A percentile compares a stretch with the other conserved stretches of the same genome.
Conservation (phyloP, 2,797 vertebrate species). For the Epinephelus coioides region DNA sequence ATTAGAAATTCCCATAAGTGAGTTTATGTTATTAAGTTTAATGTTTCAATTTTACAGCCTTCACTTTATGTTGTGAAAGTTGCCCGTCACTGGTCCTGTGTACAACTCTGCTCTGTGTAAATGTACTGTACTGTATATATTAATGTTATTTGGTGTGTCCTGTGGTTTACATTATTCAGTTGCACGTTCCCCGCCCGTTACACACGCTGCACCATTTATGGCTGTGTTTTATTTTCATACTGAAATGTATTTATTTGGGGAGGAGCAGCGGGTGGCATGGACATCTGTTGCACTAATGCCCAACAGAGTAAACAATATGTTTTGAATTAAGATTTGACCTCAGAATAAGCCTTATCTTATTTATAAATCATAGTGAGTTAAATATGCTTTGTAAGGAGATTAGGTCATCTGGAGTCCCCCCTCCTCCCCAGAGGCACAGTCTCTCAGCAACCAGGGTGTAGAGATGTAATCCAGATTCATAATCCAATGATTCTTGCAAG, state of each 20-base stretch:
- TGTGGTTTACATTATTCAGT: conserved; percentile 55
- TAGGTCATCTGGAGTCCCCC: conserved; percentile 78
- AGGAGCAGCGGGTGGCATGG: conserved; percentile 32
- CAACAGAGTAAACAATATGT: conserved; percentile 84
- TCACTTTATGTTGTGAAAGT: conserved; percentile 24
- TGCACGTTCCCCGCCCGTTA: conserved; percentile 35
- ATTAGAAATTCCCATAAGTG: conserved; percentile 28
- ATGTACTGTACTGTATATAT: conserved; percentile 27
- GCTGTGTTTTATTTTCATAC: conserved; percentile 42
- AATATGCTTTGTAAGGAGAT: conserved; percentile 87
- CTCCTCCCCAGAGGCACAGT: conserved; percentile 27
- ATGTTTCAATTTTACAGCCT: conserved; percentile 26
- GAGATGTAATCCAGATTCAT: conserved; percentile 87
- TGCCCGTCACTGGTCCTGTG: conserved; percentile 8
- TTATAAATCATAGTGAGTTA: conserved; percentile 85
- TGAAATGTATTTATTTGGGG: conserved; percentile 59
- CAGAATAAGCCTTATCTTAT: conserved; percentile 85
- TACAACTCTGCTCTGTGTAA: conserved; percentile 8
- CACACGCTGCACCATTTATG: background rate
- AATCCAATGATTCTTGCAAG: conserved; percentile 88
- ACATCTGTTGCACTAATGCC: conserved; percentile 83
- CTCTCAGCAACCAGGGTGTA: conserved; percentile 53
- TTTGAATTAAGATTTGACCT: conserved; percentile 86
- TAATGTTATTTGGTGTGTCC: conserved; percentile 53
- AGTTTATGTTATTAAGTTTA: conserved; percentile 35